Evolutionary conservation across 2,797 vertebrate species (phyloP).

Genomic region (Lithobates pipiens): DNA sequence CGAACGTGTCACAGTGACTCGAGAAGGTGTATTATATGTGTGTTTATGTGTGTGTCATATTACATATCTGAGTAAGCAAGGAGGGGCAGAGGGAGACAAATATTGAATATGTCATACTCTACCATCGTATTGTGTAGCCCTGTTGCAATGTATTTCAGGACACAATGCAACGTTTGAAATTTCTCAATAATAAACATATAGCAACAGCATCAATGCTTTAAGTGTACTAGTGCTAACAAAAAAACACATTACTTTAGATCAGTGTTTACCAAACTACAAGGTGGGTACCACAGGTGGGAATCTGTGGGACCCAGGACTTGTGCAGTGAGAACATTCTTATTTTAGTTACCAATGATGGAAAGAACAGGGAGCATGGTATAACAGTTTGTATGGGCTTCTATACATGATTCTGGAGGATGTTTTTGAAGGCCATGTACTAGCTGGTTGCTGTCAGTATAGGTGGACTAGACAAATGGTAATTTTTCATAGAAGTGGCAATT

Average conservation of each 20-base stretch:
- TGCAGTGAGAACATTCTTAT: too few relatives aligned
- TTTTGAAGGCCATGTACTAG: too few relatives aligned
- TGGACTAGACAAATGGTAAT: too few relatives aligned
- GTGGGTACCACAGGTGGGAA: background rate
- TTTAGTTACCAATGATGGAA: too few relatives aligned
- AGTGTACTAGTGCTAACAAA: background rate
- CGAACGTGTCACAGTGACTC: conserved; percentile 46
- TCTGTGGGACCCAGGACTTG: too few relatives aligned
- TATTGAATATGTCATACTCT: conserved; percentile 26
- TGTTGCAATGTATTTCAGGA: background rate
- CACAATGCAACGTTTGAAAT: background rate
- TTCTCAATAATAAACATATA: background rate
- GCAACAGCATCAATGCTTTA: background rate
- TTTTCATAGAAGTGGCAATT: too few relatives aligned
- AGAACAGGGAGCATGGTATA: too few relatives aligned
- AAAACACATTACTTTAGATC: background rate
- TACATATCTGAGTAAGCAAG: conserved; percentile 43
- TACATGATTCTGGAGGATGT: too few relatives aligned
- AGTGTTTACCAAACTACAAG: background rate
- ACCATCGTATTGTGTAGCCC: background rate
- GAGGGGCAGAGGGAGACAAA: conserved; percentile 41
- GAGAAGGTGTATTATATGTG: conserved; percentile 13
- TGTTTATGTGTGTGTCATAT: conserved; percentile 48
- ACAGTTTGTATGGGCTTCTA: too few relatives aligned
- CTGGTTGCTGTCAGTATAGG: too few relatives aligned